Conservation (phyloP, 2,797 vertebrate genomes). For the Acestrorhynchus altus region DNA sequence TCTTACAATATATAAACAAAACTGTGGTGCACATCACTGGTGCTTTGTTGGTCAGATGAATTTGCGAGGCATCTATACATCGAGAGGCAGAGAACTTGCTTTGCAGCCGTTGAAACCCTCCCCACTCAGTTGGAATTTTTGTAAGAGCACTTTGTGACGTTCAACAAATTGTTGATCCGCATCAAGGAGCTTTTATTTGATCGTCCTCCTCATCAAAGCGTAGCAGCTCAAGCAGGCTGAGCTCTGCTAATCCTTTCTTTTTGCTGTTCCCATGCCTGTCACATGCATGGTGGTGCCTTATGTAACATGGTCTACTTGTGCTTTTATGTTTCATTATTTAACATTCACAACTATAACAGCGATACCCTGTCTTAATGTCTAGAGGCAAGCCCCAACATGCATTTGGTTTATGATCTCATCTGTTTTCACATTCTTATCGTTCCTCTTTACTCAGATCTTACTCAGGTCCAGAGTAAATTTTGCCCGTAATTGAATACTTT, state of each 20-base stretch:
- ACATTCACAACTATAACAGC: neutral
- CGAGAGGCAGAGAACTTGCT: too few relatives aligned
- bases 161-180: neutral
- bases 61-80: neutral
- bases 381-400: conserved; percentile 61
- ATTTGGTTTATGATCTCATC: conserved; percentile 21
- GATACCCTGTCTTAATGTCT: neutral
- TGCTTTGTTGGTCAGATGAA: neutral
- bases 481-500: conserved; percentile 3
- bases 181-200: conserved; percentile 10
- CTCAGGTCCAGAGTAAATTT: too few relatives aligned
- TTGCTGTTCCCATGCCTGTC: neutral
- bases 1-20: too few relatives aligned
- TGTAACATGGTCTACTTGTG: neutral
- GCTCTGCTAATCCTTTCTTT: conserved; percentile 16
- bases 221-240: conserved; percentile 4
- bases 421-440: conserved; percentile 63
- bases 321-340: neutral
- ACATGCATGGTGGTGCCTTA: neutral
- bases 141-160: neutral
- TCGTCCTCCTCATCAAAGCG: conserved; percentile 6
- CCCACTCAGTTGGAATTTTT: neutral
- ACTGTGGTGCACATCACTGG: neutral
- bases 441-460: conserved; percentile 6
- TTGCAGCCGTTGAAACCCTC: neutral